Percentiles rank a stretch among this genome's conserved stretches.
Evolutionary conservation across 2,113 vertebrate species (phyloP).

Genomic region (Panurus biarmicus): DNA sequence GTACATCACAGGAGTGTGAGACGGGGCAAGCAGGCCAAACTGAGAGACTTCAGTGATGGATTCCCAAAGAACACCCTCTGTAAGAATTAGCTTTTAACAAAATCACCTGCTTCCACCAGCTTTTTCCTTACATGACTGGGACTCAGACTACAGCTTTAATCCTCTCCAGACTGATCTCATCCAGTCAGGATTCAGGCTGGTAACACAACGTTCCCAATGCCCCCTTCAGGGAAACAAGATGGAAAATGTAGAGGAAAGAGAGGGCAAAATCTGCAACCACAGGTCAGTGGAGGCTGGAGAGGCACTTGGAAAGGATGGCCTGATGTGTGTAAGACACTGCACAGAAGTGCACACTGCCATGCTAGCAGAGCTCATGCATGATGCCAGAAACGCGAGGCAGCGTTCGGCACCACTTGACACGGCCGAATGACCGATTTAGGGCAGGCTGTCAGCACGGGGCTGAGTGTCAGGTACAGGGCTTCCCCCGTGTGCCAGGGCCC

Average conservation of each 20-base stretch:
- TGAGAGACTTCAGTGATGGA: not conserved
- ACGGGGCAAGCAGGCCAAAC: not conserved
- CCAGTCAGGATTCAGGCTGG: not conserved
- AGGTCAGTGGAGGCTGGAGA: not conserved
- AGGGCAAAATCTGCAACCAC: not conserved
- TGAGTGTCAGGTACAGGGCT: not conserved
- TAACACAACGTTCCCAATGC: not conserved
- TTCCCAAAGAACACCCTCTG: not conserved
- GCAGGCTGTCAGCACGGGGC: not conserved
- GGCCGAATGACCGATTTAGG: not conserved
- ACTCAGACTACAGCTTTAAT: not conserved
- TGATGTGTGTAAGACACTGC: not conserved
- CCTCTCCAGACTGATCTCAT: not conserved
- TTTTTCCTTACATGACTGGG: not conserved
- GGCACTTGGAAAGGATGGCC: not conserved
- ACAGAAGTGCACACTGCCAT: not conserved
- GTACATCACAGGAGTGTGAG: not conserved
- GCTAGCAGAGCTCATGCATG: not conserved
- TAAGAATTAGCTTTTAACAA: not conserved
- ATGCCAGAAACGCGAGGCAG: not conserved
- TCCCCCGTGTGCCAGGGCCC: not conserved
- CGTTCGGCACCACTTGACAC: not conserved
- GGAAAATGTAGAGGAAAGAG: not conserved
- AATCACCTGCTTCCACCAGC: not conserved
- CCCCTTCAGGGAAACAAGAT: not conserved